phyloP scores from a whole-genome alignment of 2,888 invertebrate species.

The Nomada hirtipes region DNA sequence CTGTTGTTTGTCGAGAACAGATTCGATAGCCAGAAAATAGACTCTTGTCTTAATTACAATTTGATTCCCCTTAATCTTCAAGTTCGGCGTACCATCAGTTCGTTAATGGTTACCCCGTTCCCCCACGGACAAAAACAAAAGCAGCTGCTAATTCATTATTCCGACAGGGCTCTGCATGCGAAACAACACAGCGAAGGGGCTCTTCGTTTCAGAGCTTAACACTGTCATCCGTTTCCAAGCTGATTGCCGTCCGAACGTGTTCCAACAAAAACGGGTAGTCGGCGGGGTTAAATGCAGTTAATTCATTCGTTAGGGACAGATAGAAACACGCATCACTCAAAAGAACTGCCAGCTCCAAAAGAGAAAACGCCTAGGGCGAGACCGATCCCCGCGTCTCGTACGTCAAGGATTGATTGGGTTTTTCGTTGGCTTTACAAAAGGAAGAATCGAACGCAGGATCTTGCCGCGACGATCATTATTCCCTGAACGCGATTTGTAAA shows the following conservation, averaged over 20 bases:
- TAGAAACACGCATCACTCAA: constrained; percentile 23
- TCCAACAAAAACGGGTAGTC: constrained; percentile 28
- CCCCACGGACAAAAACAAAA: not conserved
- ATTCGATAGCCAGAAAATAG: not conserved
- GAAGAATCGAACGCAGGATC: constrained; percentile 56
- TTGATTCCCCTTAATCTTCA: not conserved
- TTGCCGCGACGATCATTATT: constrained; percentile 74
- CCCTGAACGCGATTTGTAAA: constrained; percentile 80
- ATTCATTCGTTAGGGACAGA: constrained; percentile 64
- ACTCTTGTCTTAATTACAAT: not conserved
- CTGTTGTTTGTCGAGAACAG: constrained; percentile 10
- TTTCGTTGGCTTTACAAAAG: constrained; percentile 64
- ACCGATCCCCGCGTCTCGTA: constrained; percentile 67
- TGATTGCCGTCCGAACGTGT: constrained; percentile 42
- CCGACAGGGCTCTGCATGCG: not conserved
- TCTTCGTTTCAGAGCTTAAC: not conserved
- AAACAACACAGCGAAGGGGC: no score
- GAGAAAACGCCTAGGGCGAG: constrained; percentile 64
- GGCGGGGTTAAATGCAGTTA: constrained; percentile 43
- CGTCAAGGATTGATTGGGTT: constrained; percentile 73
- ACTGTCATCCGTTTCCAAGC: constrained; percentile 30
- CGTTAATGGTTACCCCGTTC: no score
- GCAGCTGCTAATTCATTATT: constrained; percentile 21
- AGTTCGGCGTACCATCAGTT: not conserved
- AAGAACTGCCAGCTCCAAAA: constrained; percentile 32